A percentile compares a stretch with the other conserved stretches of the same genome.
These are phyloP conservation scores for Dysidea cf. avara DNA, from an alignment of 37 sponge, comb jelly and placozoan genomes.

Conservation along the genomic window DNA sequence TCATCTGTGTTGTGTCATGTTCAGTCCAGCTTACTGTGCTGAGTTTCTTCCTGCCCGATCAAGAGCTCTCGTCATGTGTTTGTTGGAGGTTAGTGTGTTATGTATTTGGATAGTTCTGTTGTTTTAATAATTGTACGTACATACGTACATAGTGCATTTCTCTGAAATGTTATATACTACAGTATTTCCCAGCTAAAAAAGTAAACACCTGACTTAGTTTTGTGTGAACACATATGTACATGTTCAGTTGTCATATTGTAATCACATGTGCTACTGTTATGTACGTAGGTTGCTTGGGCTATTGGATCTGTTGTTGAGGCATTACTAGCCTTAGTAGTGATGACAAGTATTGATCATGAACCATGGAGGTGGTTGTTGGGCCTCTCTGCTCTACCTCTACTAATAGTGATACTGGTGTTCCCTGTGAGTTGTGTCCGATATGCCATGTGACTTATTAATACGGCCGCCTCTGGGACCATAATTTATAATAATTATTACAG, in stretches of 20 bases:
- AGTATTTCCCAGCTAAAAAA: no score
- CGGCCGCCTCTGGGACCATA: no score
- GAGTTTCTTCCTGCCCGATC: constrained; percentile 63
- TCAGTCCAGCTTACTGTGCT: constrained; percentile 50
- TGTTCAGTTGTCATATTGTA: neutral
- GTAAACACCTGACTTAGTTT: no score
- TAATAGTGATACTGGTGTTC: constrained; percentile 39
- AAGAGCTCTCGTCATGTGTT: constrained; percentile 29
- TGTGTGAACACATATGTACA: neutral
- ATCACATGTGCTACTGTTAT: neutral
- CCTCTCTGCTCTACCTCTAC: constrained; percentile 46
- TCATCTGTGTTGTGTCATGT: no score
- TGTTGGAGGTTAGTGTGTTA: constrained; percentile 23
- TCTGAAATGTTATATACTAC: no score
- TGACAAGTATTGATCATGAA: constrained; percentile 9
- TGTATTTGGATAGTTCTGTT: neutral
- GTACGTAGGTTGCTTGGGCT: constrained; percentile 39
- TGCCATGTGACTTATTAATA: no score
- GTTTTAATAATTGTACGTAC: neutral
- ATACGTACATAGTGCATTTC: neutral
- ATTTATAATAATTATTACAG: no score
- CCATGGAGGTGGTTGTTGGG: constrained; percentile 61
- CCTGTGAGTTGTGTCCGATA: constrained; percentile 21
- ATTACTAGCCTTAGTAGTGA: constrained; percentile 44
- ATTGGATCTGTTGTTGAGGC: constrained; percentile 57